Percentiles rank a stretch among this genome's conserved stretches.
Conservation (phyloP, 2,113 vertebrate species). For the Nematolebias whitei region DNA sequence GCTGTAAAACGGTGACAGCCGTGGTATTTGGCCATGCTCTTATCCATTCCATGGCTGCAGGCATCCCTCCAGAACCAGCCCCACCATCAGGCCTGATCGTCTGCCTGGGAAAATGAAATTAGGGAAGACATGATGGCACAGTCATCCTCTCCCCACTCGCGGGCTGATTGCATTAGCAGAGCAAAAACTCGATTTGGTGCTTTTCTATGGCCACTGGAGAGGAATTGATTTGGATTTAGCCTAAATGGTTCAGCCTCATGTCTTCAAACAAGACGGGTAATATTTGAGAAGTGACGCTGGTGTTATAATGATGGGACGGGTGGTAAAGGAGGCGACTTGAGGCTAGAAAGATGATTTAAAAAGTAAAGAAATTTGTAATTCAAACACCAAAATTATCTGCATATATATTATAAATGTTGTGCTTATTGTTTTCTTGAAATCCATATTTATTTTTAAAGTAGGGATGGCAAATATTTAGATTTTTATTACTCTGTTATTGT, state of each 20-base stretch:
- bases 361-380: background rate
- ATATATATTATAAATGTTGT: no score
- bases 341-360: conserved; percentile 19
- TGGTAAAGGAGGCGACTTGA: conserved; percentile 4
- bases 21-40: conserved; percentile 52
- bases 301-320: conserved; percentile 18
- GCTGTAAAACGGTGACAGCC: conserved; percentile 67
- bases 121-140: conserved; percentile 76
- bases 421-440: no score
- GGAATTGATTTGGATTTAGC: conserved; percentile 74
- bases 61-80: conserved; percentile 65
- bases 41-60: conserved; percentile 64
- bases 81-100: conserved; percentile 50
- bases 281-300: conserved; percentile 39
- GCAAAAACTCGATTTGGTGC: conserved; percentile 72
- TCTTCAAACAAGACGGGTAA: conserved; percentile 51
- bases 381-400: background rate
- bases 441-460: no score
- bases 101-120: conserved; percentile 73
- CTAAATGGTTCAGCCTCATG: conserved; percentile 69
- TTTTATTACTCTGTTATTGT: no score
- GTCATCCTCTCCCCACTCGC: conserved; percentile 73
- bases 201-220: conserved; percentile 64
- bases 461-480: no score
- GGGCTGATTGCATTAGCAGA: conserved; percentile 72